These are phyloP conservation scores for Colistium nudipinnis DNA, from an alignment of 2,113 vertebrate genomes.

Conservation along the genomic window DNA sequence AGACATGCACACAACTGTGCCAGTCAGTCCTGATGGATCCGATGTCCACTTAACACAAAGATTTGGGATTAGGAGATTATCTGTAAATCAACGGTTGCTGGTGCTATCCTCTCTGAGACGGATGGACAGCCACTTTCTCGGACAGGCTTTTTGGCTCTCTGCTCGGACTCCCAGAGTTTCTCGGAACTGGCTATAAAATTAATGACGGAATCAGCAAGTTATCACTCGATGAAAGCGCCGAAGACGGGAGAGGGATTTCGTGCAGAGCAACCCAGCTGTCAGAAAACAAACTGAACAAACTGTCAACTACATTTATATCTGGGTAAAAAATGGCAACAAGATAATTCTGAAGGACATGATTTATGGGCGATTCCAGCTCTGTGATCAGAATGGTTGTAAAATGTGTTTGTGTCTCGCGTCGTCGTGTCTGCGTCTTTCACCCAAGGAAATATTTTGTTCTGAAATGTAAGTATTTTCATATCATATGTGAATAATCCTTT, in stretches of 20 bases:
- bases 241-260: neutral
- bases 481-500: too few species aligned
- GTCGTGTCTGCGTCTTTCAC: neutral
- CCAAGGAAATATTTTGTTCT: neutral
- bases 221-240: neutral
- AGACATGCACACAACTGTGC: constrained; percentile 47
- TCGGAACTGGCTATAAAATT: neutral
- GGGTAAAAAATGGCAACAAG: neutral
- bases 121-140: constrained; percentile 30
- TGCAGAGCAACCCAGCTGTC: neutral
- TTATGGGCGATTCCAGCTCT: neutral
- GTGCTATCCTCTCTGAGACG: constrained; percentile 44
- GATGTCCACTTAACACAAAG: constrained; percentile 79
- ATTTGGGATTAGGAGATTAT: constrained; percentile 79
- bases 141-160: neutral
- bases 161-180: neutral
- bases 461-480: neutral
- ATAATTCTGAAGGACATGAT: neutral
- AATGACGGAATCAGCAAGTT: neutral
- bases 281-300: too few species aligned
- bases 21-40: constrained; percentile 73
- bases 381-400: neutral
- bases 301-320: neutral
- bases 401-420: neutral
- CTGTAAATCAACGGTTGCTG: constrained; percentile 62